Base-by-base conservation (phyloP, 2,113 vertebrate genomes). In the Coregonus clupeaformis region DNA sequence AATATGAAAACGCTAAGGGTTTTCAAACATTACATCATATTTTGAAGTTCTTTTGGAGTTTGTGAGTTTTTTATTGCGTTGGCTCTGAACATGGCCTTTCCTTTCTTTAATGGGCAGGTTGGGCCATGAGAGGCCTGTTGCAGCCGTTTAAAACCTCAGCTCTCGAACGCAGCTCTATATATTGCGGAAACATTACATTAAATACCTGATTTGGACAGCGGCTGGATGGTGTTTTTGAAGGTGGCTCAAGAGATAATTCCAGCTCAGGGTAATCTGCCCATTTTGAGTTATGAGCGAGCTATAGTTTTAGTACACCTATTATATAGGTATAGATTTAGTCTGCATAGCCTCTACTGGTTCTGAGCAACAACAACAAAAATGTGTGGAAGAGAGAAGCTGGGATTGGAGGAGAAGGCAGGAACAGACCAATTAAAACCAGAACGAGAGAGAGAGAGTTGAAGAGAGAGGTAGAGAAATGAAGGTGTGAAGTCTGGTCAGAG, bases 101-200 rank as follows among this genome's bases (percentile, higher is more conserved):
- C 90, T 83, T 77, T 67, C 80, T 93, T 94, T 94, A 93, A 93
- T 93, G 91, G 92, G 89, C 89, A 86, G 87, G 82, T 86, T 87
- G 91, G 90, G 91, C 89, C 89, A 85, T 78, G 84, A 86, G 55
- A 67, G 89, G 84, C 84, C 91, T 85, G 85, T 90, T 92, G 81
- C 84, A 91, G 89, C 86, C 84, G 69, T 92, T 93, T 91, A 90
- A 91, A 91, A 91, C 90, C 90, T 92, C 91, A 91, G 85, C 84
- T 78, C 90, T 88, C 77, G 80, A 87, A 87, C 77, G 52, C 77
- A 88, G 82, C 79, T 4, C 73, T 89, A 92, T 93, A 93, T 92
- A 92, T 89, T 85, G 90, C 91, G 93, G 92, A 94, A 94, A 92
- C 90, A 86, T 94, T 92, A 91, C 92, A 93, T 94, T 92, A 94